Evolutionary conservation across 37 sponge, comb jelly and placozoan species (phyloP).

Genomic region (Halichondria panicea): DNA sequence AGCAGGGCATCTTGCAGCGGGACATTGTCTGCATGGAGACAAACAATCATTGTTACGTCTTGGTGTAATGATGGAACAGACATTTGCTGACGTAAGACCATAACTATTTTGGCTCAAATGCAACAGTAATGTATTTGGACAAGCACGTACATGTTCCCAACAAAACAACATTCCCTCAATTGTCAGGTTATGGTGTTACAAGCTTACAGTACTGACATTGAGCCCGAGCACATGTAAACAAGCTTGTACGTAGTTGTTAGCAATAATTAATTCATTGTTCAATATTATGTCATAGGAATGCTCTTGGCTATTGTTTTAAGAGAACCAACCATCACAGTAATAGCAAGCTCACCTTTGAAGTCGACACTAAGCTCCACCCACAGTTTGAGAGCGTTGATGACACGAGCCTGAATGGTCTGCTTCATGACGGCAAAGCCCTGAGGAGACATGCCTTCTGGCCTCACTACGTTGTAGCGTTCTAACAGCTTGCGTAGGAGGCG

Average conservation of each 20-base stretch:
- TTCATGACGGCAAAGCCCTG: constrained; percentile 76
- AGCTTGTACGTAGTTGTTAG: neutral
- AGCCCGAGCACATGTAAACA: neutral
- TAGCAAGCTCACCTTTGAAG: constrained; percentile 76
- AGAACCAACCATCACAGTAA: neutral
- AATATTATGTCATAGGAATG: too few species aligned
- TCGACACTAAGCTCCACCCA: constrained; percentile 91
- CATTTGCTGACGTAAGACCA: too few species aligned
- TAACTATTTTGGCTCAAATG: too few species aligned
- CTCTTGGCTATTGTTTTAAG: neutral
- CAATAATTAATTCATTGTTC: too few species aligned
- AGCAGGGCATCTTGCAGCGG: constrained; percentile 67
- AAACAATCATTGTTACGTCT: neutral
- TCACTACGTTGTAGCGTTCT: constrained; percentile 90
- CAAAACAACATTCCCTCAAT: neutral
- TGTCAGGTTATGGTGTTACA: neutral
- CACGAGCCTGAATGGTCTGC: constrained; percentile 86
- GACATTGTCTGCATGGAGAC: constrained; percentile 53
- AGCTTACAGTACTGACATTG: neutral
- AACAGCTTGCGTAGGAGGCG: constrained; percentile 81
- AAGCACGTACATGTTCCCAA: too few species aligned
- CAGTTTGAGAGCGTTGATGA: constrained; percentile 89
- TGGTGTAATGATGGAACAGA: too few species aligned
- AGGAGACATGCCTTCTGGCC: constrained; percentile 58
- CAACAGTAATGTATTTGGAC: too few species aligned